Evolutionary conservation across 2,797 vertebrate species (phyloP).

Genomic region (Myripristis murdjan): DNA sequence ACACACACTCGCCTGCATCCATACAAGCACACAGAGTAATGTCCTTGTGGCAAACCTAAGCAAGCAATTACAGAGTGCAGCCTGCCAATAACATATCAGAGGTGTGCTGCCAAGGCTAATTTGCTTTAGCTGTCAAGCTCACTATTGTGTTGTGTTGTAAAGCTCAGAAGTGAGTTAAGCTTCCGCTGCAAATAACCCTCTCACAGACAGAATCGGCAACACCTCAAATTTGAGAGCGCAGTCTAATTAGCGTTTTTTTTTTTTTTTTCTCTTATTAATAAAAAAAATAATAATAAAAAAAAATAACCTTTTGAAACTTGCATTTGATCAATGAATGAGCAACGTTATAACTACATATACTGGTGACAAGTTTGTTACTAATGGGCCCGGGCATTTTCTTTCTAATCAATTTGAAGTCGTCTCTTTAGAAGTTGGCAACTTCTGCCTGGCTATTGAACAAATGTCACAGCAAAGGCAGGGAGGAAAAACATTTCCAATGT

Average conservation of each 20-base stretch:
- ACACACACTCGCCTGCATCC: slow-evolving; percentile 18
- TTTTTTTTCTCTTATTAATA: too few species aligned
- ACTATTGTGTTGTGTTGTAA: slow-evolving; percentile 62
- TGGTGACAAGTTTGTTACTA: slow-evolving; percentile 1
- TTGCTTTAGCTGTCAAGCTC: slow-evolving; percentile 76
- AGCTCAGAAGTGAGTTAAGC: slow-evolving; percentile 62
- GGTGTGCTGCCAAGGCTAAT: slow-evolving; percentile 77
- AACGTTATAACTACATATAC: background rate
- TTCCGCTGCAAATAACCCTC: slow-evolving; percentile 51
- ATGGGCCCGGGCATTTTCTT: background rate
- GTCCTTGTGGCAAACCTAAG: slow-evolving; percentile 74
- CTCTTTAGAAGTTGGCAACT: slow-evolving; percentile 46
- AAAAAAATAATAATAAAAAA: slow-evolving; percentile 4
- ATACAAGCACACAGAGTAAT: slow-evolving; percentile 25
- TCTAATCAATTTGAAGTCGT: slow-evolving; percentile 38
- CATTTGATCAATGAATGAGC: background rate
- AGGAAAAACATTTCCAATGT: slow-evolving; percentile 1
- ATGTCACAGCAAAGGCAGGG: slow-evolving; percentile 32
- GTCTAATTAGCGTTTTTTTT: slow-evolving; percentile 67
- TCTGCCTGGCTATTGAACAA: slow-evolving; percentile 55
- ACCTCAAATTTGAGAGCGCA: slow-evolving; percentile 43
- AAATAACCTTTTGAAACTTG: slow-evolving; percentile 11
- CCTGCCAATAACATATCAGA: slow-evolving; percentile 80
- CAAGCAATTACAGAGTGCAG: slow-evolving; percentile 74
- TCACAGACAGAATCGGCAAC: slow-evolving; percentile 36